These are phyloP conservation scores for Phenganax subtilis DNA, from an alignment of 92 coral and sea anemone species.

Conservation along the genomic window DNA sequence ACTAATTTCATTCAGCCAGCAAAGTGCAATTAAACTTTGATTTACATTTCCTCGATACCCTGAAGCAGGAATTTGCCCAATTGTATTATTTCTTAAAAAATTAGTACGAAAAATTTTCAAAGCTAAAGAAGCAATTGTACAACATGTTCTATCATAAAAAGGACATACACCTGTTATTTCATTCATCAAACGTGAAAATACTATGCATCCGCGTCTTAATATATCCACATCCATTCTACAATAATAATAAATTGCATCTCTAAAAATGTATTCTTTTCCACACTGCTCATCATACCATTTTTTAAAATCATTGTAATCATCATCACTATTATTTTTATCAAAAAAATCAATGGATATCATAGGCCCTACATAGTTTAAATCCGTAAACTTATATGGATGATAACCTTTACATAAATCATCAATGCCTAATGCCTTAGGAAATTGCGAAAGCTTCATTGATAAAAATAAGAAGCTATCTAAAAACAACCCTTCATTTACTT, in stretches of 20 bases:
- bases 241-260: slow-evolving; percentile 19
- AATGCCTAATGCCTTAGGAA: slow-evolving; percentile 10
- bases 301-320: background rate
- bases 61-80: background rate
- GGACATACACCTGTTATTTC: background rate
- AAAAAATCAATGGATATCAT: background rate
- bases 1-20: background rate
- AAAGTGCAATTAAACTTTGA: slow-evolving; percentile 18
- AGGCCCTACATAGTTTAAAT: slow-evolving; percentile 20
- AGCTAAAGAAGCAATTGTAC: slow-evolving; percentile 29
- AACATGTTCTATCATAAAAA: slow-evolving; percentile 9
- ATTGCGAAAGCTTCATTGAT: background rate
- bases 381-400: slow-evolving; percentile 6
- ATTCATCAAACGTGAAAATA: slow-evolving; percentile 10
- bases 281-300: background rate
- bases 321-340: background rate
- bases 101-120: slow-evolving; percentile 8
- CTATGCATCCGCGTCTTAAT: slow-evolving; percentile 20
- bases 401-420: slow-evolving; percentile 6
- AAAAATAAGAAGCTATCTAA: background rate
- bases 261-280: background rate
- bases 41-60: slow-evolving; percentile 28
- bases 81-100: slow-evolving; percentile 5
- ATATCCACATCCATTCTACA: slow-evolving; percentile 6
- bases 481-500: background rate